phyloP scores from a whole-genome alignment of 1,140 invertebrate species.

The Euwallacea similis region DNA sequence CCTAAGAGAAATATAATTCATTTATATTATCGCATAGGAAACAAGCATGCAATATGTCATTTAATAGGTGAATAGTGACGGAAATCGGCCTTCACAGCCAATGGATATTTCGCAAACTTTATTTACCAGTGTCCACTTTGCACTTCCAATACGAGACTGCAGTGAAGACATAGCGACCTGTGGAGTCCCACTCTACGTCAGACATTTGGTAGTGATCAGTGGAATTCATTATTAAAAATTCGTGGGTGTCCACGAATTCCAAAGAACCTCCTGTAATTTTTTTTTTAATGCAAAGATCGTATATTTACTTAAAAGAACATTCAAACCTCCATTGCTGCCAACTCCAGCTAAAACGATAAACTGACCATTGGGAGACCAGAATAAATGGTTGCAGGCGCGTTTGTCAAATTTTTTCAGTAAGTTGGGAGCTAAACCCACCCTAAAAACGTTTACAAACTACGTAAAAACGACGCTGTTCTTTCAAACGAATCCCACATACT shows the following conservation, averaged over 20 bases:
- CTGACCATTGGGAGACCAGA: conserved; percentile 96
- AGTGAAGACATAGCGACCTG: conserved; percentile 95
- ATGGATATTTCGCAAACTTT: neutral
- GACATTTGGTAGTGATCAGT: conserved; percentile 91
- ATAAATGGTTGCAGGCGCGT: conserved; percentile 89
- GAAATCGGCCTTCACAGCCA: no score
- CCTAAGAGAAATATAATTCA: conserved; percentile 53
- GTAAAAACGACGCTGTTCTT: conserved; percentile 5
- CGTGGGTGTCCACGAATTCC: conserved; percentile 94
- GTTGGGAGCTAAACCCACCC: conserved; percentile 80
- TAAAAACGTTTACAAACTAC: conserved; percentile 5
- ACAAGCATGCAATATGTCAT: no score
- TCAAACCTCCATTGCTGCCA: conserved; percentile 73
- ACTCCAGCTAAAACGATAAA: conserved; percentile 89
- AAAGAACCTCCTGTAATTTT: conserved; percentile 66
- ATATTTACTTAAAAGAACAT: conserved; percentile 3
- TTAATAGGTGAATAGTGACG: no score
- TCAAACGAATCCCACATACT: conserved; percentile 46
- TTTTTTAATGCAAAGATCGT: neutral
- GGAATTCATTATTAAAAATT: conserved; percentile 91
- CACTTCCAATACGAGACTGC: conserved; percentile 94
- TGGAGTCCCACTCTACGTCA: conserved; percentile 99
- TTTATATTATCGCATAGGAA: neutral
- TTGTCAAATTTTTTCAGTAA: conserved; percentile 90
- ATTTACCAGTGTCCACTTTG: conserved; percentile 83